These are phyloP conservation scores for Sialis fuliginosa DNA, from an alignment of 2,888 invertebrate genomes.

Conservation along the genomic window DNA sequence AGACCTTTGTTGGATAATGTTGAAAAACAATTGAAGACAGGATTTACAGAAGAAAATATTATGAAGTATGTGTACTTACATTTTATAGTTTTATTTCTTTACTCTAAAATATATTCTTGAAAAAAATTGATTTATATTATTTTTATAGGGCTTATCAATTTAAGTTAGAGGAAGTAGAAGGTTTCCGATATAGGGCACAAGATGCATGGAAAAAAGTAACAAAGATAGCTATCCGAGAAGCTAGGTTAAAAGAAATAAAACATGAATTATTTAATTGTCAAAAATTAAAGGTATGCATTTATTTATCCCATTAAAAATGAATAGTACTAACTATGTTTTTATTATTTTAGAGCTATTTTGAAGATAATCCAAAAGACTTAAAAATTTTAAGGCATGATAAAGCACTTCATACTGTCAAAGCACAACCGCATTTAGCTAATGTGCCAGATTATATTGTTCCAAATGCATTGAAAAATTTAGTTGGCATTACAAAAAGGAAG, in stretches of 20 bases:
- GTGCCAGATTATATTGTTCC: constrained; percentile 89
- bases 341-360: constrained; percentile 59
- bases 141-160: constrained; percentile 72
- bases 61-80: constrained; percentile 35
- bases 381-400: constrained; percentile 72
- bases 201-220: constrained; percentile 95
- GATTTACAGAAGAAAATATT: constrained; percentile 41
- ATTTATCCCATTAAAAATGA: background rate
- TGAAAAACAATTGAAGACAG: constrained; percentile 51
- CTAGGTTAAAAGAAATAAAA: constrained; percentile 88
- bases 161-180: constrained; percentile 87
- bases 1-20: constrained; percentile 52
- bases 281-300: constrained; percentile 54
- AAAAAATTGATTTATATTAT: constrained; percentile 4
- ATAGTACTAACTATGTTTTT: background rate
- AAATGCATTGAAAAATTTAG: constrained; percentile 48
- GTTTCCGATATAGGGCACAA: constrained; percentile 84
- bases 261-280: constrained; percentile 82
- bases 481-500: constrained; percentile 24
- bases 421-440: constrained; percentile 71
- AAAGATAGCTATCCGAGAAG: constrained; percentile 81
- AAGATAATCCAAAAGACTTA: constrained; percentile 77
- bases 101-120: constrained; percentile 6
- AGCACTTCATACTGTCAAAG: constrained; percentile 65
- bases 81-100: background rate